phyloP scores from a whole-genome alignment of 2,113 vertebrate species.

The Formicarius rufipectus region DNA sequence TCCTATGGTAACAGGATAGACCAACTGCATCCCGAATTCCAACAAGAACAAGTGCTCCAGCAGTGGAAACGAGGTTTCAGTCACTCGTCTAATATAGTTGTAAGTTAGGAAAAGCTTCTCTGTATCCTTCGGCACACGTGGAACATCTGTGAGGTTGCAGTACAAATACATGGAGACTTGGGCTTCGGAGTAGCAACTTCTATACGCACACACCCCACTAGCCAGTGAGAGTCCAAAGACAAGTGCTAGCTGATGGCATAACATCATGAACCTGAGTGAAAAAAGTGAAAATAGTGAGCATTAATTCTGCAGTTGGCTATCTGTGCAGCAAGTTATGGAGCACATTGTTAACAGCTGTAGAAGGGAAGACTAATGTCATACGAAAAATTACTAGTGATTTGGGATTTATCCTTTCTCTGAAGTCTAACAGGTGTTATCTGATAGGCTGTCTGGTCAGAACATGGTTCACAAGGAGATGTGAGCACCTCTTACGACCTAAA shows the following conservation, averaged over 20 bases:
- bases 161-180: constrained; percentile 14
- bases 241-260: constrained; percentile 20
- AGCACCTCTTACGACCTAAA: background rate
- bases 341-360: background rate
- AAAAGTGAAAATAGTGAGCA: background rate
- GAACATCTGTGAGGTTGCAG: constrained; percentile 70
- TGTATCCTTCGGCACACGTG: constrained; percentile 72
- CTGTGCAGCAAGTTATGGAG: background rate
- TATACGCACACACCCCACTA: background rate
- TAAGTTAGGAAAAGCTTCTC: constrained; percentile 68
- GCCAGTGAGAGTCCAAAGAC: constrained; percentile 36
- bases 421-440: background rate
- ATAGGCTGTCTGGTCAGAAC: background rate
- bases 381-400: background rate
- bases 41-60: constrained; percentile 69
- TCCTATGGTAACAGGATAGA: constrained; percentile 63
- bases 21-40: constrained; percentile 68
- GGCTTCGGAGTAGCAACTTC: constrained; percentile 55
- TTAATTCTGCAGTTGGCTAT: background rate
- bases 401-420: background rate
- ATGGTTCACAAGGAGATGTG: background rate
- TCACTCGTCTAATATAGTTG: constrained; percentile 78
- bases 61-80: constrained; percentile 69
- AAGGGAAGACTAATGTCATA: background rate
- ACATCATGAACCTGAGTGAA: constrained; percentile 53